Evolutionary conservation across 2,888 invertebrate species (phyloP).

Genomic region (Hylaea fasciaria): DNA sequence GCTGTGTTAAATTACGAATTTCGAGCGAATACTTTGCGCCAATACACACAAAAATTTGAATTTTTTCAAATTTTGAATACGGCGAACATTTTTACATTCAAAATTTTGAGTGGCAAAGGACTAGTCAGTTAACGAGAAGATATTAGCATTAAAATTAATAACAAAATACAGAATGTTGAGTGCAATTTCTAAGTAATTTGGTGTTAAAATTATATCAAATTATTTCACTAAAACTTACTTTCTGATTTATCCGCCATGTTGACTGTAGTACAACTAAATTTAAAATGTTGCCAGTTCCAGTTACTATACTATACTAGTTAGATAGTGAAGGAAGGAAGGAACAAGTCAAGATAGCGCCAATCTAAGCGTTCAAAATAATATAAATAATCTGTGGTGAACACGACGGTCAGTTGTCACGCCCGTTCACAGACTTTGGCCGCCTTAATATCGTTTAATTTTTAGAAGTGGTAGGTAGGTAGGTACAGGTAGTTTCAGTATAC

Average conservation of each 20-base stretch:
- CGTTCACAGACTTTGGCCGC: too few species aligned
- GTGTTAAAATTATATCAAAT: constrained; percentile 43
- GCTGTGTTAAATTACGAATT: constrained; percentile 50
- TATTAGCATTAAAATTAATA: constrained; percentile 3
- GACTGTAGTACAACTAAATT: constrained; percentile 77
- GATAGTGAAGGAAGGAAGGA: constrained; percentile 48
- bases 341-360: too few species aligned
- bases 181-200: constrained; percentile 5
- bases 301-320: too few species aligned
- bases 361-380: too few species aligned
- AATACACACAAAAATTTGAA: constrained; percentile 78
- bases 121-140: constrained; percentile 4
- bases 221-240: constrained; percentile 87
- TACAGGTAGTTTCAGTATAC: too few species aligned
- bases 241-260: constrained; percentile 93
- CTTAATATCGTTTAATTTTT: too few species aligned
- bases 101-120: constrained; percentile 25
- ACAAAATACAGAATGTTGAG: constrained; percentile 3
- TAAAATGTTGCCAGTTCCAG: constrained; percentile 62
- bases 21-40: constrained; percentile 63
- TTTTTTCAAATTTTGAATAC: constrained; percentile 84
- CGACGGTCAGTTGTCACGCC: too few species aligned
- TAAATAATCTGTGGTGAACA: too few species aligned
- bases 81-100: constrained; percentile 55
- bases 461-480: too few species aligned